Evolutionary conservation across 1,140 invertebrate genomes (phyloP).

Genomic region (Acromyrmex heyeri): DNA sequence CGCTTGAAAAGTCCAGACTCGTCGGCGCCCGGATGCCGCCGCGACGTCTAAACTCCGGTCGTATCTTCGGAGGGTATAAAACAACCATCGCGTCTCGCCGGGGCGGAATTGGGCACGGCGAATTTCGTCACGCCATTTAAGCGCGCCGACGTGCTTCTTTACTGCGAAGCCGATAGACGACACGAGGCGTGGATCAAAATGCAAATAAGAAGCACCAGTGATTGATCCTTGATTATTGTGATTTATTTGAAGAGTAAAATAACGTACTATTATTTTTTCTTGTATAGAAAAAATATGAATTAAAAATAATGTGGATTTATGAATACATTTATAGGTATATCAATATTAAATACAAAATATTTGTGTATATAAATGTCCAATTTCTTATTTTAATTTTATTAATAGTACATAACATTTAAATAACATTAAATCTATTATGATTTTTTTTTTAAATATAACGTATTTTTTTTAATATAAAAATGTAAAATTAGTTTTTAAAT

Average conservation of each 20-base stretch:
- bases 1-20: conserved; percentile 62
- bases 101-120: conserved; percentile 46
- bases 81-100: conserved; percentile 13
- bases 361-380: background rate
- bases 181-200: background rate
- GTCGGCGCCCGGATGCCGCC: conserved; percentile 60
- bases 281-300: background rate
- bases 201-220: background rate
- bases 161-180: conserved; percentile 39
- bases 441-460: background rate
- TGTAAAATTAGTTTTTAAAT: background rate
- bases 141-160: conserved; percentile 15
- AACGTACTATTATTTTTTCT: background rate
- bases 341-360: background rate
- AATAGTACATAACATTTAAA: background rate
- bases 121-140: conserved; percentile 60
- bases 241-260: background rate
- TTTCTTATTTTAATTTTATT: background rate
- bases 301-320: background rate
- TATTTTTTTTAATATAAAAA: background rate
- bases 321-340: background rate
- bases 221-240: background rate
- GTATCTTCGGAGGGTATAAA: conserved; percentile 56
- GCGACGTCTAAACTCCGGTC: conserved; percentile 48
- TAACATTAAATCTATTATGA: background rate